Percentiles rank a stretch among this genome's conserved stretches.
phyloP scores from a whole-genome alignment of 2,888 invertebrate genomes.

The Dynastes grantii region DNA sequence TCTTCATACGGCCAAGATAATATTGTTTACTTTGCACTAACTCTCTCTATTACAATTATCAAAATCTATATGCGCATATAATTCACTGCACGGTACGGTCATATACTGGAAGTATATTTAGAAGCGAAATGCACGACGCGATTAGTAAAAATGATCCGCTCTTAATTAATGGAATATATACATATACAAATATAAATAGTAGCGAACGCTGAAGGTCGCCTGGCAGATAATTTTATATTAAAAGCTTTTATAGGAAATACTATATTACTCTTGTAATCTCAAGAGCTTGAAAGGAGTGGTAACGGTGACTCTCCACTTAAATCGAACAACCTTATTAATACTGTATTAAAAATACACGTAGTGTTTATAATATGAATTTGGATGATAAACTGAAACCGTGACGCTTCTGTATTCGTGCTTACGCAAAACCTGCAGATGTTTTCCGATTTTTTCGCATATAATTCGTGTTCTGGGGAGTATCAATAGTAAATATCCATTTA shows the following conservation, averaged over 20 bases:
- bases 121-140: not conserved
- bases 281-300: too few relatives aligned
- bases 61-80: not conserved
- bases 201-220: not conserved
- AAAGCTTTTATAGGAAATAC: too few relatives aligned
- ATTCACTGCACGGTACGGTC: not conserved
- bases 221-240: too few relatives aligned
- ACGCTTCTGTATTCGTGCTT: not conserved
- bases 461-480: not conserved
- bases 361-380: constrained; percentile 8
- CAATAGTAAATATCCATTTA: not conserved
- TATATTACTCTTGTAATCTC: too few relatives aligned
- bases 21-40: constrained; percentile 30
- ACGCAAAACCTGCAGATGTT: constrained; percentile 17
- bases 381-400: constrained; percentile 3
- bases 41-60: not conserved
- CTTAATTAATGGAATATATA: not conserved
- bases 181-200: too few relatives aligned
- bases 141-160: not conserved
- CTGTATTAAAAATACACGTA: not conserved
- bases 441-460: constrained; percentile 11
- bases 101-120: not conserved
- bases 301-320: too few relatives aligned
- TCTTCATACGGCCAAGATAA: constrained; percentile 17
- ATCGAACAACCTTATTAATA: too few relatives aligned